Base-by-base conservation (phyloP, 2,797 vertebrate genomes). In the Dendrocincla fuliginosa region DNA sequence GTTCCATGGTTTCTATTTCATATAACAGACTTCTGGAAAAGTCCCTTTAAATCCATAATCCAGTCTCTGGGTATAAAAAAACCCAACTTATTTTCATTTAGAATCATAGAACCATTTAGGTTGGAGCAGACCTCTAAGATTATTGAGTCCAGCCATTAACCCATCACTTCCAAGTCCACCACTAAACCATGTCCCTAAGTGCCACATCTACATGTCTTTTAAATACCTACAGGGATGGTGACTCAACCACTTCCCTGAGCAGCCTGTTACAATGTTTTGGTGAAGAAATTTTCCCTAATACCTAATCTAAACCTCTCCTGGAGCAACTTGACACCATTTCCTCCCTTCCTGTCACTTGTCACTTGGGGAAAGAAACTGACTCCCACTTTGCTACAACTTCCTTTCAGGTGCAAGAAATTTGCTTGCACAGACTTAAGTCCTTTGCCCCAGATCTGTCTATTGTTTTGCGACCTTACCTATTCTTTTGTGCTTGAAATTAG, bases 21-120 rank as follows among this genome's bases (percentile, higher is more conserved):
- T 47, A 12, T 32, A 75, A 64, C 1, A 89, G 69, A 53, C 16
- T 64, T 83, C 56, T 71, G 42, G 63, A 33, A 39, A 79, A 92
- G 50, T 79, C n/a, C 17, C n/a, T 90, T 90, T 65, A 87, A 70
- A 84, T 78, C 49, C 56, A 68, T 50, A 88, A 79, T 59, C 30
- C 23, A n/a, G 13, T 60, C 71, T 50, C 35, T 81, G 50, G 17
- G 11, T 52, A 20, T 44, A 63, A 52, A 64, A 86, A 73, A 35
- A 23, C 25, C 11, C 12, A 37, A 47, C 18, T 75, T 84, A 30
- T 82, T 80, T 76, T 84, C 33, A 33, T 52, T 33, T 71, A 52
- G 50, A 70, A 64, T 46, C n/a, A 46, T 30, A 32, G n/a, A 64
- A 39, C 6, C 3, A 46, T 33, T 39, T 18, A 39, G n/a, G 5